Evolutionary conservation across 2,113 vertebrate genomes (phyloP).

Genomic region (Microtus montanus): DNA sequence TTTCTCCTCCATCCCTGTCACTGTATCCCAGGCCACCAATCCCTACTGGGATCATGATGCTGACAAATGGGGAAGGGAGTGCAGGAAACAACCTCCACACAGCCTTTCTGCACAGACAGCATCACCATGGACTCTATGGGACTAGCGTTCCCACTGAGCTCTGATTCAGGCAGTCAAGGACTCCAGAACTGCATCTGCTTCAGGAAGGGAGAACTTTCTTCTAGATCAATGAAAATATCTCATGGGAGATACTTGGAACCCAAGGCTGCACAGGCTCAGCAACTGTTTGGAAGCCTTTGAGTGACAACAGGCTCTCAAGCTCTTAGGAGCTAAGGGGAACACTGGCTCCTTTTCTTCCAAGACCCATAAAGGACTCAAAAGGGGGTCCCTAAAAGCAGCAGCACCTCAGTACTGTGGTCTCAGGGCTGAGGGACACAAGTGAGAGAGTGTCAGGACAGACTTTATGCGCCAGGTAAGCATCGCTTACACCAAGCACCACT

Average conservation of each 20-base stretch:
- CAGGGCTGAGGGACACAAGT: neutral
- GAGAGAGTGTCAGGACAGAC: neutral
- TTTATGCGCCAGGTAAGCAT: neutral
- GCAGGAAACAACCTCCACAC: neutral
- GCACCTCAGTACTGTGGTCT: neutral
- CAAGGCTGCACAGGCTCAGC: neutral
- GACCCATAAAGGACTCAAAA: accelerated
- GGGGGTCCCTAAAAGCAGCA: neutral
- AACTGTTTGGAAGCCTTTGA: neutral
- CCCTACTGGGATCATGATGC: neutral
- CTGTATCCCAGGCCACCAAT: neutral
- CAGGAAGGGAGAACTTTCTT: neutral
- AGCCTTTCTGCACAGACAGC: no score
- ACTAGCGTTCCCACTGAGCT: neutral
- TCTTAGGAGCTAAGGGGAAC: neutral
- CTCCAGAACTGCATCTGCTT: accelerated
- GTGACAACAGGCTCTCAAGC: accelerated
- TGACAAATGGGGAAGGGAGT: neutral
- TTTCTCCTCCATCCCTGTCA: neutral
- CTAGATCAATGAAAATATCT: neutral
- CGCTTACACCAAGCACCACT: neutral
- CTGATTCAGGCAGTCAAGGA: accelerated
- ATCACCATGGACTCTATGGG: neutral
- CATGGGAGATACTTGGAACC: accelerated
- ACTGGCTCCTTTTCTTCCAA: neutral